A percentile compares a stretch with the other conserved stretches of the same genome.
These are phyloP conservation scores for Pseudonaja textilis DNA, from an alignment of 2,113 vertebrate species.

Conservation along the genomic window DNA sequence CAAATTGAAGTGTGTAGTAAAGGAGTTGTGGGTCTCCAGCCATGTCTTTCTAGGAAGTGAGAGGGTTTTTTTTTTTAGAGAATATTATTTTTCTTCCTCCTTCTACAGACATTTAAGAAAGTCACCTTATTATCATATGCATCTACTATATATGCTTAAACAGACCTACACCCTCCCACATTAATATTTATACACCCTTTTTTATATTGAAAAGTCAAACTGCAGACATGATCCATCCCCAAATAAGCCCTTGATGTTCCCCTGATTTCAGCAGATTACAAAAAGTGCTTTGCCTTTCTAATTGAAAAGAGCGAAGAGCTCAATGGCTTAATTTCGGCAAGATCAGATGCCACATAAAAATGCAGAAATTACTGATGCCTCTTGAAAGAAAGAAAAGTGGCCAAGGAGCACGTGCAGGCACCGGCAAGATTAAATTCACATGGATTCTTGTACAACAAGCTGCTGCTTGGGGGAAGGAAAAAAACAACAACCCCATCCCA, in stretches of 20 bases:
- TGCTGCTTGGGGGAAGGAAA: too few species aligned
- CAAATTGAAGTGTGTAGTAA: not conserved
- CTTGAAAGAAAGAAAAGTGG: not conserved
- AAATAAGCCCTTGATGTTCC: not conserved
- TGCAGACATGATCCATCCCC: not conserved
- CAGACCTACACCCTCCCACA: not conserved
- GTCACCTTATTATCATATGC: not conserved
- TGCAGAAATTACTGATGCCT: not conserved
- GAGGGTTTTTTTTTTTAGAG: not conserved
- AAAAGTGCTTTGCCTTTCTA: not conserved
- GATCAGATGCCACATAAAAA: not conserved
- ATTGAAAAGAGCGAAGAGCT: not conserved
- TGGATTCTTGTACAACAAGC: not conserved
- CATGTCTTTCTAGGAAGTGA: not conserved
- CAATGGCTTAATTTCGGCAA: not conserved
- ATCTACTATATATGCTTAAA: not conserved
- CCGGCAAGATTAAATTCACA: not conserved
- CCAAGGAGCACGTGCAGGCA: not conserved
- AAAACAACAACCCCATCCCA: not conserved
- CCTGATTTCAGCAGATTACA: not conserved
- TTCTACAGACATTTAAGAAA: not conserved
- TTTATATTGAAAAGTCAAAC: not conserved
- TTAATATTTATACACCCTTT: not conserved
- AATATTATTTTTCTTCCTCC: not conserved
- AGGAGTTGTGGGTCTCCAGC: not conserved